phyloP scores from a whole-genome alignment of 64 coral and sea anemone genomes.

The Stichodactyla mertensii region DNA sequence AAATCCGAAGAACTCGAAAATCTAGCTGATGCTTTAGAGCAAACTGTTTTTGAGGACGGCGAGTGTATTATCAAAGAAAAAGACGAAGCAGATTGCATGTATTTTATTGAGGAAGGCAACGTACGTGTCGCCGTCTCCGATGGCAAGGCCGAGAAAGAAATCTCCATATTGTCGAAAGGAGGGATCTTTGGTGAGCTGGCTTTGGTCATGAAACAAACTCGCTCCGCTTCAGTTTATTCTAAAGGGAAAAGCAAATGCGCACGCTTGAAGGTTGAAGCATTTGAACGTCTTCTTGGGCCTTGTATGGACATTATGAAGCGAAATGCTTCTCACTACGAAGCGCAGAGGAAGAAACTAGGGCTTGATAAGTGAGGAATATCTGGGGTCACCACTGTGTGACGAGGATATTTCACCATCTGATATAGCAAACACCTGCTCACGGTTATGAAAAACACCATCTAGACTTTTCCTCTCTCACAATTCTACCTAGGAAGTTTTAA shows the following conservation, averaged over 20 bases:
- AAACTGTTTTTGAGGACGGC: constrained; percentile 60
- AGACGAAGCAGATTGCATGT: constrained; percentile 95
- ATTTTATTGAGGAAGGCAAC: constrained; percentile 89
- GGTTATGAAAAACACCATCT: background rate
- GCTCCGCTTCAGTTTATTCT: constrained; percentile 82
- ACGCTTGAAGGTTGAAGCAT: constrained; percentile 61
- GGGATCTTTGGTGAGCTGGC: constrained; percentile 92
- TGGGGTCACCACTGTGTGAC: background rate
- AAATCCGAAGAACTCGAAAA: constrained; percentile 90
- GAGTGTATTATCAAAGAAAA: constrained; percentile 85
- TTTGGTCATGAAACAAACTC: constrained; percentile 87
- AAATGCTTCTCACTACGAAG: constrained; percentile 83
- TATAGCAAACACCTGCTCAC: background rate
- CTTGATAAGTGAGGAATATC: constrained; percentile 25
- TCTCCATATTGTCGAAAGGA: constrained; percentile 74
- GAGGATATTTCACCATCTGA: background rate
- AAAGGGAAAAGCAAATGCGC: constrained; percentile 82
- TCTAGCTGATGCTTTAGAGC: constrained; percentile 86
- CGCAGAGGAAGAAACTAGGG: constrained; percentile 76
- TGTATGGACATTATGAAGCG: constrained; percentile 99
- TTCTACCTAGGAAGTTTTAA: background rate
- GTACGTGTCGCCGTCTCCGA: constrained; percentile 71
- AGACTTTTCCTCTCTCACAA: background rate
- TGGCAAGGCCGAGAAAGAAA: constrained; percentile 61
- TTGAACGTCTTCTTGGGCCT: constrained; percentile 92